These are phyloP conservation scores for Avahi laniger DNA, from an alignment of 2,797 vertebrate species.

Conservation along the genomic window DNA sequence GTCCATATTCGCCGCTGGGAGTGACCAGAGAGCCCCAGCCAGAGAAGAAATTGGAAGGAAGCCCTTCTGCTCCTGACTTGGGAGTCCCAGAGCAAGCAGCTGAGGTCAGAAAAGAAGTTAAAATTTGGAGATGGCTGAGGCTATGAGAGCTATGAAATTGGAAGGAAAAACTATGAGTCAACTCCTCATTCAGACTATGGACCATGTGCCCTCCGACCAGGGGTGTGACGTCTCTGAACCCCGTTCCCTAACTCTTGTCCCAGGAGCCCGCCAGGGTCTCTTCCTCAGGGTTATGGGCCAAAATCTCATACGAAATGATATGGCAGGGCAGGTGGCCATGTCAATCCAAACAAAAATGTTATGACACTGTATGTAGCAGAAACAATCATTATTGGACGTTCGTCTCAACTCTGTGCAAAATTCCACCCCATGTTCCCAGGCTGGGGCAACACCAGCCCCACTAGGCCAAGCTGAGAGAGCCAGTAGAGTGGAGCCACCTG, in stretches of 20 bases:
- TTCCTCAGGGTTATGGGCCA: not conserved
- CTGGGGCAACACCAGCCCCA: too few species aligned
- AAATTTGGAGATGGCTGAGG: not conserved
- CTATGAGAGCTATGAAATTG: not conserved
- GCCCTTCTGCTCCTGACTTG: not conserved
- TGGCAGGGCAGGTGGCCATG: rapidly evolving
- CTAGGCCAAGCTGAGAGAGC: not conserved
- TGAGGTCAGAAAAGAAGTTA: not conserved
- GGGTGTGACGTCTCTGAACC: too few species aligned
- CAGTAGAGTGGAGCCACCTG: not conserved
- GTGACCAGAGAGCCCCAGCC: not conserved
- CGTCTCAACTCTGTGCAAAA: not conserved
- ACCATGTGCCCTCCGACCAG: not conserved
- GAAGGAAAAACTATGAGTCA: not conserved
- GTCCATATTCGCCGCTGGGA: rapidly evolving
- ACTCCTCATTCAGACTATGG: not conserved
- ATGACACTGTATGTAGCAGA: not conserved
- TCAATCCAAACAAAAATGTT: too few species aligned
- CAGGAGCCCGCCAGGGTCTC: not conserved
- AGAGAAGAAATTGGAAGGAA: not conserved
- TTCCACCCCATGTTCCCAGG: not conserved
- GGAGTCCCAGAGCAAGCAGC: not conserved
- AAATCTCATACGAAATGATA: not conserved
- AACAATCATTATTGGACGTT: not conserved
- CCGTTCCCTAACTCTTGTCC: not conserved